These are phyloP conservation scores for Tetragnatha montana DNA, from an alignment of 2,888 invertebrate species.

Conservation along the genomic window DNA sequence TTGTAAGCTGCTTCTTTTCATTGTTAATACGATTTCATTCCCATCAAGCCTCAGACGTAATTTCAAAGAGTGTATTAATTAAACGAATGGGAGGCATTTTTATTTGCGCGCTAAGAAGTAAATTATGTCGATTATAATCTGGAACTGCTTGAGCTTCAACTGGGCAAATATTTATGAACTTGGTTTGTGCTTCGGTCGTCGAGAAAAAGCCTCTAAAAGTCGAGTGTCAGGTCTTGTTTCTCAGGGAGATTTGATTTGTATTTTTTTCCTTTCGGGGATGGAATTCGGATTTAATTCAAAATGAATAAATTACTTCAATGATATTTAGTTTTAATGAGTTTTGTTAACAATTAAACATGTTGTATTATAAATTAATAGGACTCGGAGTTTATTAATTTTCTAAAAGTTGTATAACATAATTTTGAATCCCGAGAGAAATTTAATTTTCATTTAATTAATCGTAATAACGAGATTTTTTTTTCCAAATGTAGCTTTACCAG, in stretches of 20 bases:
- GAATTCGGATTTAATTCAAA: not conserved
- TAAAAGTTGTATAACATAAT: too few relatives aligned
- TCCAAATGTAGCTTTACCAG: too few relatives aligned
- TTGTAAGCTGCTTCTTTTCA: slow-evolving; percentile 16
- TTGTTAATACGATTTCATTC: slow-evolving; percentile 48
- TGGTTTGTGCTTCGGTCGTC: not conserved
- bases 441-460: too few relatives aligned
- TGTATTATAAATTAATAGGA: too few relatives aligned
- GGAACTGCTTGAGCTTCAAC: not conserved
- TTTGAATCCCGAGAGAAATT: too few relatives aligned
- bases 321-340: too few relatives aligned
- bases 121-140: not conserved
- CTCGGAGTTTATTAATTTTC: too few relatives aligned
- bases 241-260: not conserved
- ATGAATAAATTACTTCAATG: too few relatives aligned
- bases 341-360: too few relatives aligned
- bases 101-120: not conserved
- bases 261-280: not conserved
- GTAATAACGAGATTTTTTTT: too few relatives aligned
- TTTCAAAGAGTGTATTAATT: slow-evolving; percentile 43
- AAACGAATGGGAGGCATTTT: slow-evolving; percentile 2
- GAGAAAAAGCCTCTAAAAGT: not conserved
- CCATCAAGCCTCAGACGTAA: slow-evolving; percentile 39
- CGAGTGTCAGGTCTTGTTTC: not conserved
- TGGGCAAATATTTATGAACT: not conserved